phyloP scores from a whole-genome alignment of 1,140 invertebrate genomes.

The Drosophila grimshawi region DNA sequence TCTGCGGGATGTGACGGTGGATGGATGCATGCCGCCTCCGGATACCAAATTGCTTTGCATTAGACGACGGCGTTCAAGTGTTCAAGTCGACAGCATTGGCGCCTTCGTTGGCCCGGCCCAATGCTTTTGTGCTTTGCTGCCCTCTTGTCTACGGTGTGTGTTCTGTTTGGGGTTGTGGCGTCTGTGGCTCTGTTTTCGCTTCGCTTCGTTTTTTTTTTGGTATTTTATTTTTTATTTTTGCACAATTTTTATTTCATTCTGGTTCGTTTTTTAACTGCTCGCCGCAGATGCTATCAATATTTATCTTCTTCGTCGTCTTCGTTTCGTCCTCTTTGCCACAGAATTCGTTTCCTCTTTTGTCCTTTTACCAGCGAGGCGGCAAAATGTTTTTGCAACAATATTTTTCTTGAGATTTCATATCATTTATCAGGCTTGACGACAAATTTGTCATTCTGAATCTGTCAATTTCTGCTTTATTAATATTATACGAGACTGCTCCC shows the following conservation, averaged over 20 bases:
- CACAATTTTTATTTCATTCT: slow-evolving; percentile 62
- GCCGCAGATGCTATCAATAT: slow-evolving; percentile 78
- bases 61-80: slow-evolving; percentile 65
- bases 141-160: no score
- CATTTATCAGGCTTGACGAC: slow-evolving; percentile 81
- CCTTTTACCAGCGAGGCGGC: slow-evolving; percentile 35
- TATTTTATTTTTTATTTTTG: slow-evolving; percentile 10
- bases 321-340: slow-evolving; percentile 14
- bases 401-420: slow-evolving; percentile 78
- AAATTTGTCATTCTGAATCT: slow-evolving; percentile 83
- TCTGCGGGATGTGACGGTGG: slow-evolving; percentile 1
- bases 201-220: background rate
- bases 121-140: slow-evolving; percentile 38
- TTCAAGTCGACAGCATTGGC: slow-evolving; percentile 3
- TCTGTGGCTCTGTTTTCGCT: slow-evolving; percentile 11
- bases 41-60: slow-evolving; percentile 70
- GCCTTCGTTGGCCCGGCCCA: slow-evolving; percentile 12
- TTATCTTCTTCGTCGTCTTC: slow-evolving; percentile 56
- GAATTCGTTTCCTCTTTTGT: slow-evolving; percentile 28
- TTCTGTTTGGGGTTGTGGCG: background rate
- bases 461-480: slow-evolving; percentile 83
- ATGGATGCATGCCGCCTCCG: slow-evolving; percentile 1
- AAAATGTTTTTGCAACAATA: slow-evolving; percentile 61
- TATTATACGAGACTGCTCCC: slow-evolving; percentile 66
- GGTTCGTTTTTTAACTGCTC: slow-evolving; percentile 68